Base-by-base conservation (phyloP, 2,888 invertebrate species). In the Aricia artaxerxes region DNA sequence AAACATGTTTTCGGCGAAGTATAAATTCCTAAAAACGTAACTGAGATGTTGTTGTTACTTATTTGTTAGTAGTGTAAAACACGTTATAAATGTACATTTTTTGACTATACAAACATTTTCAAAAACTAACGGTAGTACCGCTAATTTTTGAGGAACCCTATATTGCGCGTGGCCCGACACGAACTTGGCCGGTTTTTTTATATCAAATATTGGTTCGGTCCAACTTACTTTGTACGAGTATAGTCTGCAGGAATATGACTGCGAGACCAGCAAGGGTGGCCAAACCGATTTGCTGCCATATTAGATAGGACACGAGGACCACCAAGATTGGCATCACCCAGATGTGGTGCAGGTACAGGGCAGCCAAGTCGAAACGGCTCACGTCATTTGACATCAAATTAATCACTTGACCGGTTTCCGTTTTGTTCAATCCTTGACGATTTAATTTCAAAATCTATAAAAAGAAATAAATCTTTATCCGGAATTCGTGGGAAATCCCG, bases 341-440 rank as follows among this genome's bases (percentile, higher is more conserved):
- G 76, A 97, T 88, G 87, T 96, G 97, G 89, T 97, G 97, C 13
- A 97, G 88, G 85, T 96, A 96, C 78, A 96, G 84, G 44, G 96
- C 95, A 35, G 96, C 95, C 89, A 96, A 90, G 86, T 98, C 98
- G 87, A 98, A 97, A 82, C 97, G 95, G 84, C 96, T 96, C 5
- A 98, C 97, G 87, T 98, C 98, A 85, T 98, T 98, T 0, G 98
- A 97, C 91, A 98, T 94, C 79, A 98, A 90, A 88, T 98, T 98
- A 77, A 98, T 96, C 84, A 98, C 96, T 89, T 97, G 97, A 0
- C 98, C 98, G 83, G 97, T 88, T 92, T 95, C 84, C 88, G 96
- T 96, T 87, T 95, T 93, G 75, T 93, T 94, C 82, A 96, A 85
- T 0, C 96, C 95, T 1, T 90, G 89, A 82, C 95, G 95, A 85